A percentile compares a stretch with the other conserved stretches of the same genome.
Conservation (phyloP, 1,140 invertebrate species). For the Phymastichus coffea region DNA sequence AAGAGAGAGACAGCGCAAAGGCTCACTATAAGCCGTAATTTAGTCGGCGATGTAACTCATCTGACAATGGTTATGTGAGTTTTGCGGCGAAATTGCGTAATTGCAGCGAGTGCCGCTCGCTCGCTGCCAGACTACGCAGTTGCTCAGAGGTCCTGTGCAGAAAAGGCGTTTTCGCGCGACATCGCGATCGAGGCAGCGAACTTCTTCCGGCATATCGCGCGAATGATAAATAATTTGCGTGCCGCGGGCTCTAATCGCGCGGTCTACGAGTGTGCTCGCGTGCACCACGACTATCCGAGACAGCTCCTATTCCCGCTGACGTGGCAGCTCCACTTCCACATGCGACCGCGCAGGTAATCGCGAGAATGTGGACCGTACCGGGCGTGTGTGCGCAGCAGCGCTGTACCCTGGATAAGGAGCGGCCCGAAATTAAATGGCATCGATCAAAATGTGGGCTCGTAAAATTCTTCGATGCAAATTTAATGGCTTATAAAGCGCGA, state of each 20-base stretch:
- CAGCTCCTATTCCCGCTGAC: no score
- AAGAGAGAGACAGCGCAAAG: no score
- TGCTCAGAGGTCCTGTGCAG: constrained; percentile 4
- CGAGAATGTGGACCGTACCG: no score
- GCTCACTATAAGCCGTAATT: constrained; percentile 30
- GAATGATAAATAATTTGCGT: constrained; percentile 24
- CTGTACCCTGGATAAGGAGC: no score
- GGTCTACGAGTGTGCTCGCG: no score
- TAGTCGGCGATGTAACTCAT: constrained; percentile 35
- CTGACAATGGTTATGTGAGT: constrained; percentile 34
- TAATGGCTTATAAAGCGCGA: not conserved
- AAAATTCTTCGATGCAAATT: constrained; percentile 8
- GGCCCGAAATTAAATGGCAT: constrained; percentile 1
- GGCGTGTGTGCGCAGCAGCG: no score
- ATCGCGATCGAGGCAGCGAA: no score
- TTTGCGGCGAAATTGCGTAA: constrained; percentile 32
- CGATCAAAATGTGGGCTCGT: not conserved
- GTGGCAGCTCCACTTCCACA: no score
- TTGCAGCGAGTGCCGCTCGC: constrained; percentile 27
- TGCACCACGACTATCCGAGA: no score
- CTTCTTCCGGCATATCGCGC: constrained; percentile 14
- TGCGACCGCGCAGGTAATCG: no score
- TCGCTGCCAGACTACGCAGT: constrained; percentile 11
- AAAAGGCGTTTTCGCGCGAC: constrained; percentile 21
- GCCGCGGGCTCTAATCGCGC: no score